Evolutionary conservation across 2,113 vertebrate genomes (phyloP).

Genomic region (Malurus cyaneus): DNA sequence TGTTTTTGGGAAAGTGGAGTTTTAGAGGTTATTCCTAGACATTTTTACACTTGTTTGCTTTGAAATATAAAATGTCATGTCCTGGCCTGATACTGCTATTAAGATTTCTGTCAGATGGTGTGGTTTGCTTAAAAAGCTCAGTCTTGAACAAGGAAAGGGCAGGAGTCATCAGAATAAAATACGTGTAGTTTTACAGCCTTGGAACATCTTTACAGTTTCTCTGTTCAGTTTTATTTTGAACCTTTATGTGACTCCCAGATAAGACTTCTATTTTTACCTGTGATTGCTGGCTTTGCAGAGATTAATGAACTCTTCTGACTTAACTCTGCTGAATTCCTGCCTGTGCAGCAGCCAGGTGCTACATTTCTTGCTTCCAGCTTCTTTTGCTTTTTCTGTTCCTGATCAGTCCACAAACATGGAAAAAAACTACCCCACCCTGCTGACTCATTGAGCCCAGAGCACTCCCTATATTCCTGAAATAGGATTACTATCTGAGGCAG

Average conservation of each 20-base stretch:
- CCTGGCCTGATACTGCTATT: neutral
- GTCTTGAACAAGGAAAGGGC: neutral
- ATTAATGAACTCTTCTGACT: neutral
- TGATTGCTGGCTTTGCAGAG: neutral
- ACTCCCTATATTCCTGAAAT: slow-evolving; percentile 38
- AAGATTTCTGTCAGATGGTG: neutral
- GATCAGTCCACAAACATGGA: slow-evolving; percentile 30
- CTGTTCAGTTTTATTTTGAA: neutral
- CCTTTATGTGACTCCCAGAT: neutral
- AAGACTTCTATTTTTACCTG: neutral
- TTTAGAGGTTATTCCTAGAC: neutral
- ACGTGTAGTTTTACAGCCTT: neutral
- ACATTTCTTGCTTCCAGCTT: neutral
- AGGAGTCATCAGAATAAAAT: neutral
- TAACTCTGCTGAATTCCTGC: neutral
- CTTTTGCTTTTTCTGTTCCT: slow-evolving; percentile 22
- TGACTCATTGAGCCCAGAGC: slow-evolving; percentile 48
- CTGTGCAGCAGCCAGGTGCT: slow-evolving; percentile 43
- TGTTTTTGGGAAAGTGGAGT: neutral
- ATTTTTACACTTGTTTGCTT: neutral
- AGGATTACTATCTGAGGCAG: slow-evolving; percentile 29
- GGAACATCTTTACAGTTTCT: neutral
- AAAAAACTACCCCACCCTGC: slow-evolving; percentile 37
- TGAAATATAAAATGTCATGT: neutral
- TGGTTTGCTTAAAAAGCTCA: neutral